Conservation (phyloP, 1,140 invertebrate genomes). For the Ganaspis sp. region DNA sequence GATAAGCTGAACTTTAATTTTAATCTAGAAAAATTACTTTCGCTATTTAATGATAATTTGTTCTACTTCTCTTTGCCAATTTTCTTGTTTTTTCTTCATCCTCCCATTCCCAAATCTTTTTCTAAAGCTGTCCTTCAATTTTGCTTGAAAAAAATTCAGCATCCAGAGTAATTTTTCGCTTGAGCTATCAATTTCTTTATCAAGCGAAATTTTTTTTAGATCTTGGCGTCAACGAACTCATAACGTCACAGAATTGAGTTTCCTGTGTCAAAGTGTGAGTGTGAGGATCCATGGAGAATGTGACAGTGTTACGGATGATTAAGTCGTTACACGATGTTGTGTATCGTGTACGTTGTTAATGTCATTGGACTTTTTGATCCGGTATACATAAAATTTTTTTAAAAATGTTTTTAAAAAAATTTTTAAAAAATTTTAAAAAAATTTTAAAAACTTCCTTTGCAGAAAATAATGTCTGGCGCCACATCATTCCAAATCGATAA, state of each 20-base stretch:
- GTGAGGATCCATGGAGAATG: constrained; percentile 9
- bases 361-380: constrained; percentile 25
- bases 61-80: too few relatives aligned
- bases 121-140: too few relatives aligned
- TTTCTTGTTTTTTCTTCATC: too few relatives aligned
- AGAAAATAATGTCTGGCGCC: constrained; percentile 1
- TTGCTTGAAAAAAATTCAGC: background rate
- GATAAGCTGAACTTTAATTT: too few relatives aligned
- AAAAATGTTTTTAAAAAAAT: too few relatives aligned
- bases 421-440: too few relatives aligned
- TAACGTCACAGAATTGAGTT: constrained; percentile 13
- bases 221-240: constrained; percentile 17
- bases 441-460: too few relatives aligned
- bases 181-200: background rate
- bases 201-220: background rate
- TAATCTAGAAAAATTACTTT: too few relatives aligned
- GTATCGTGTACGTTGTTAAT: constrained; percentile 19
- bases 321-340: background rate
- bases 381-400: background rate
- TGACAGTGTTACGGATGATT: constrained; percentile 26
- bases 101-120: too few relatives aligned
- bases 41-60: too few relatives aligned
- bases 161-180: background rate
- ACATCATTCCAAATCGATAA: background rate
- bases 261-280: constrained; percentile 3